These are phyloP conservation scores for Ornithorhynchus anatinus DNA, from an alignment of 2,113 vertebrate species.

Conservation along the genomic window DNA sequence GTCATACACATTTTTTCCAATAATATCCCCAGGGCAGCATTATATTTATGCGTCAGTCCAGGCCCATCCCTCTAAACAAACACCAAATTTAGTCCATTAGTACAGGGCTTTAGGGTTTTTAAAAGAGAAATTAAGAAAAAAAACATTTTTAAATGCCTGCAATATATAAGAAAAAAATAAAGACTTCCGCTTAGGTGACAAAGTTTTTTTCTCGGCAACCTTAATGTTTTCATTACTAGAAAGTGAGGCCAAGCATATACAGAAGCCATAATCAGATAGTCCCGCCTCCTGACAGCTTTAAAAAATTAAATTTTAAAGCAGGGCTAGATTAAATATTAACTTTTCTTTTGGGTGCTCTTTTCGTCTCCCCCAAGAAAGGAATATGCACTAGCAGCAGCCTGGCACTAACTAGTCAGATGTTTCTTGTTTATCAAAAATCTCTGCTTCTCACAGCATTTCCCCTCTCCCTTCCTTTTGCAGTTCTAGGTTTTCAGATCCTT, in stretches of 20 bases:
- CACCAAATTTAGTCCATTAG: not conserved
- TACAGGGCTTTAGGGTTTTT: not conserved
- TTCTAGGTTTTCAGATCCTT: not conserved
- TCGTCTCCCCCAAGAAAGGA: not conserved
- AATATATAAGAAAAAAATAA: not conserved
- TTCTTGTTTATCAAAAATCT: not conserved
- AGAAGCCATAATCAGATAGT: conserved; percentile 1
- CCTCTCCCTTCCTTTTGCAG: not conserved
- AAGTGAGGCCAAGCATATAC: not conserved
- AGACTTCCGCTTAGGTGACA: conserved; percentile 5
- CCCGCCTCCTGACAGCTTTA: not conserved
- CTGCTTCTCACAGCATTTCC: not conserved
- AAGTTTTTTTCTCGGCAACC: not conserved
- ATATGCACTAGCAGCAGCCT: no score
- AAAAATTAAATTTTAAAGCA: not conserved
- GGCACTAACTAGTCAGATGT: not conserved
- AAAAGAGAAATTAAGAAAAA: not conserved
- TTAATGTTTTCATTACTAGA: not conserved
- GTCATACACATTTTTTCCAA: not conserved
- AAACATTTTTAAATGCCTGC: not conserved
- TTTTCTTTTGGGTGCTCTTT: not conserved
- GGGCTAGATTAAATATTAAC: not conserved
- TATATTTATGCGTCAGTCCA: no score
- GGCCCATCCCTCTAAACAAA: not conserved
- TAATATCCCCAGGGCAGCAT: not conserved